Evolutionary conservation across 2,888 invertebrate species (phyloP).

Genomic region (Cryptops parisi): DNA sequence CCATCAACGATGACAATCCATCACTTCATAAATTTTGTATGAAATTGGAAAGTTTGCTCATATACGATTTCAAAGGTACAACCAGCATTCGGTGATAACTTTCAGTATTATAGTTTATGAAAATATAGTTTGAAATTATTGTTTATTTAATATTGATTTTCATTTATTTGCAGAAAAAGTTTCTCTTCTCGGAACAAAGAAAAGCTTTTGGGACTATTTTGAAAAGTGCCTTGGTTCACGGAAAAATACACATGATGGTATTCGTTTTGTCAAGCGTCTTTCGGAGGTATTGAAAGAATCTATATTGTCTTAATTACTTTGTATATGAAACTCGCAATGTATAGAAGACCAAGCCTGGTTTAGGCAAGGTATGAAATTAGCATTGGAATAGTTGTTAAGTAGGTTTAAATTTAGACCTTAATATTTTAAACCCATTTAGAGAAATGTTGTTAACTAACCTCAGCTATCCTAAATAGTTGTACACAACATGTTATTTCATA

Average conservation of each 20-base stretch:
- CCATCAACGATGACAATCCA: conserved; percentile 32
- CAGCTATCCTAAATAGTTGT: too few species aligned
- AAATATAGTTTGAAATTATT: conserved; percentile 1
- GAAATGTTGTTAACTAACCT: too few species aligned
- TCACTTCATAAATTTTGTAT: conserved; percentile 32
- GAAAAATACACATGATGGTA: conserved; percentile 32
- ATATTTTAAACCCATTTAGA: too few species aligned
- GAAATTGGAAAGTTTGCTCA: conserved; percentile 33
- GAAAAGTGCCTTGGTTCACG: conserved; percentile 29
- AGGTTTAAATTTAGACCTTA: too few species aligned
- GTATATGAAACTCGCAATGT: too few species aligned
- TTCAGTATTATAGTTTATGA: too few species aligned
- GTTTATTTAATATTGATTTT: conserved; percentile 1
- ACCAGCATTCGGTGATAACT: too few species aligned
- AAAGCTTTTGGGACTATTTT: conserved; percentile 35
- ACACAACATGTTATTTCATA: too few species aligned
- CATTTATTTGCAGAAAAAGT: conserved; percentile 27
- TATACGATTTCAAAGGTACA: conserved; percentile 31
- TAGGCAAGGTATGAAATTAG: too few species aligned
- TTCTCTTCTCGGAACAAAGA: conserved; percentile 29
- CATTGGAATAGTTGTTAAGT: too few species aligned
- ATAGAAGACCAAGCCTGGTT: too few species aligned
- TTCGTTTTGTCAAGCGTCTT: conserved; percentile 32
- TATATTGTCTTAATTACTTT: not conserved
- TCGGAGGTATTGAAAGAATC: conserved; percentile 27